Percentiles rank a stretch among this genome's conserved stretches.
Conservation (phyloP, 2,888 invertebrate genomes). For the Limnephilus auricula region DNA sequence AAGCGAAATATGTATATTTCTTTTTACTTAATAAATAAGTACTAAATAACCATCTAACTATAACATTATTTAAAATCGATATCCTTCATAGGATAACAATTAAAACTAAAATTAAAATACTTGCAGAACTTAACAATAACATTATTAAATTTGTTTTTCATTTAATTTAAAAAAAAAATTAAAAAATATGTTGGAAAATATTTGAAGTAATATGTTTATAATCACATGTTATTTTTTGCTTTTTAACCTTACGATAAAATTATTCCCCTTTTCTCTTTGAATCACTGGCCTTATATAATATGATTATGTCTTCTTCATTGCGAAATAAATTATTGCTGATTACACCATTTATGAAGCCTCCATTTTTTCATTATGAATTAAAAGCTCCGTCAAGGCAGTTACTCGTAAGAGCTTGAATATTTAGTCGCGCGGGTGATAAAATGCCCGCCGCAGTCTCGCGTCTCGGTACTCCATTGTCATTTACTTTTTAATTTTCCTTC, state of each 20-base stretch:
- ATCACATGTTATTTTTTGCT: too few species aligned
- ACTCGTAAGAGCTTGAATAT: neutral
- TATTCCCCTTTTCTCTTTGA: neutral
- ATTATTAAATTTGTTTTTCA: too few species aligned
- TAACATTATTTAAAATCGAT: too few species aligned
- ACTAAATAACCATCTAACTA: too few species aligned
- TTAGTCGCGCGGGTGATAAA: conserved; percentile 13
- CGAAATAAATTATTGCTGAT: neutral
- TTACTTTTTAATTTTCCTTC: conserved; percentile 31
- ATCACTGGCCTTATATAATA: neutral
- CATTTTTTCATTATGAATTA: neutral
- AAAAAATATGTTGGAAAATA: too few species aligned
- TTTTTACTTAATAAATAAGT: too few species aligned
- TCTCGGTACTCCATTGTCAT: neutral
- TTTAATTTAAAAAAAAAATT: too few species aligned
- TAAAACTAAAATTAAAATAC: too few species aligned
- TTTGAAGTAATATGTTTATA: too few species aligned
- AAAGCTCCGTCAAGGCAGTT: neutral
- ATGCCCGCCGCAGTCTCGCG: neutral
- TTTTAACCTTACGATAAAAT: neutral
- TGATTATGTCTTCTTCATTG: neutral
- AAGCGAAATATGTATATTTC: too few species aligned
- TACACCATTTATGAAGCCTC: neutral
- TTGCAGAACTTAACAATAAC: too few species aligned
- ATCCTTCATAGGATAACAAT: too few species aligned